Evolutionary conservation across 2,888 invertebrate species (phyloP).

Genomic region (Peribatodes rhomboidaria): DNA sequence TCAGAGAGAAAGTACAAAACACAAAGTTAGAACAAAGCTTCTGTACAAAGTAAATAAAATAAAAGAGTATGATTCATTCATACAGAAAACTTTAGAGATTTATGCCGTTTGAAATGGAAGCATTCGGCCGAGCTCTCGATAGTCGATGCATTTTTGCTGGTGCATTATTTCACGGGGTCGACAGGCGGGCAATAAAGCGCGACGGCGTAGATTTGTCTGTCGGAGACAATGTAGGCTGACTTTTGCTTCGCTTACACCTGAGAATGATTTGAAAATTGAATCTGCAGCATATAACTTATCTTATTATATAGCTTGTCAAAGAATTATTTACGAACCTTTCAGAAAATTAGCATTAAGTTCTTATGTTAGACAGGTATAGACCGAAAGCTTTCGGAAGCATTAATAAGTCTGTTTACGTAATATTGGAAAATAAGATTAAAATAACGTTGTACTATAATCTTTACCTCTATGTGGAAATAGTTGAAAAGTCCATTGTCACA

Average conservation of each 20-base stretch:
- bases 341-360: not conserved
- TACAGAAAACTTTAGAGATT: conserved; percentile 8
- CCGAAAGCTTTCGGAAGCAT: too few relatives aligned
- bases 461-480: too few relatives aligned
- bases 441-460: too few relatives aligned
- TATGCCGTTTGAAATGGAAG: conserved; percentile 2
- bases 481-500: too few relatives aligned
- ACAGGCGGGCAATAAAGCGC: conserved; percentile 45
- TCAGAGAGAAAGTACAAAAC: not conserved
- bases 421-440: too few relatives aligned
- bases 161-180: conserved; percentile 44
- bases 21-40: not conserved
- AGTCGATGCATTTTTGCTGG: conserved; percentile 42
- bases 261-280: not conserved
- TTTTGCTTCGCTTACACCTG: not conserved
- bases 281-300: not conserved
- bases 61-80: not conserved
- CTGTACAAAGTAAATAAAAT: not conserved
- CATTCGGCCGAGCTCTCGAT: conserved; percentile 26
- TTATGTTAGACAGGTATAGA: too few relatives aligned
- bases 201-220: conserved; percentile 53
- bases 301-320: not conserved
- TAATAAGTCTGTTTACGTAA: too few relatives aligned
- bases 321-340: not conserved
- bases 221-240: conserved; percentile 34